A percentile compares a stretch with the other conserved stretches of the same genome.
These are phyloP conservation scores for Poecile atricapillus DNA, from an alignment of 2,113 vertebrate genomes.

Conservation along the genomic window DNA sequence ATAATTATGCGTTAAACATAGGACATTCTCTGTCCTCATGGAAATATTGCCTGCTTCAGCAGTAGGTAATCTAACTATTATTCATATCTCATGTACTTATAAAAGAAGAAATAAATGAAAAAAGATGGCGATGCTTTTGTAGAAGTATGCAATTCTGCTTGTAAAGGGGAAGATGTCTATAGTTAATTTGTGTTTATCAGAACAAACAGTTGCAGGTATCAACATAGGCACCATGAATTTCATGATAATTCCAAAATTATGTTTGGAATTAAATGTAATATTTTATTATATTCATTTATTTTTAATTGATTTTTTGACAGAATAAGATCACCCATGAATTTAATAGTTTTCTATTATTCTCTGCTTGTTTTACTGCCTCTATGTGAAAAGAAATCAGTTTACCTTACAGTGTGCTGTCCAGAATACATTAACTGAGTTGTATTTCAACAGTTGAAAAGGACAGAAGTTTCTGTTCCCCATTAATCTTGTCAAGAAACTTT, in stretches of 20 bases:
- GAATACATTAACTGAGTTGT: not conserved
- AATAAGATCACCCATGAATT: not conserved
- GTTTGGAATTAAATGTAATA: not conserved
- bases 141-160: not conserved
- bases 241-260: not conserved
- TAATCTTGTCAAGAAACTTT: not conserved
- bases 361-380: not conserved
- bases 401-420: not conserved
- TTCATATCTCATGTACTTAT: not conserved
- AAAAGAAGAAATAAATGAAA: not conserved
- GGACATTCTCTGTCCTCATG: not conserved
- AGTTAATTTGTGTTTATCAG: not conserved
- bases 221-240: not conserved
- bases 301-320: not conserved
- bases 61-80: not conserved
- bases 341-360: not conserved
- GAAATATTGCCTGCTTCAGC: not conserved
- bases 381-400: not conserved
- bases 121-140: not conserved
- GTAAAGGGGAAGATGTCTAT: not conserved
- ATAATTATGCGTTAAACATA: not conserved
- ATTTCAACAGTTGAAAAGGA: not conserved
- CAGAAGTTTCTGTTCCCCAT: not conserved
- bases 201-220: not conserved
- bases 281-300: not conserved